Conservation (phyloP, 2,888 invertebrate genomes). For the Dicyrtoma fusca region DNA sequence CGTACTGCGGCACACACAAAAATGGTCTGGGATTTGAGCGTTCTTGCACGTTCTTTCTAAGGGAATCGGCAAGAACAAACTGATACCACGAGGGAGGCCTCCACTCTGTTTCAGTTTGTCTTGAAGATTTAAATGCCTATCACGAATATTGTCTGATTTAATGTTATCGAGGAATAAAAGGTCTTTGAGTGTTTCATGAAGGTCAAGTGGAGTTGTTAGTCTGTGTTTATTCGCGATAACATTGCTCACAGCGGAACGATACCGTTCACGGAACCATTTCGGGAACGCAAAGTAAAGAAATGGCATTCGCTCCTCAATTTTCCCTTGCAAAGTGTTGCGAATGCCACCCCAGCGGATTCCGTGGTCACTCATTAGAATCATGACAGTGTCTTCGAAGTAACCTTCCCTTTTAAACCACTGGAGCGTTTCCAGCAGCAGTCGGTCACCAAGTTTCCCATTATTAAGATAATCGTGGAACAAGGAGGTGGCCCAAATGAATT, state of each 20-base stretch:
- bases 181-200: constrained; percentile 61
- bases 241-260: constrained; percentile 68
- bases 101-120: constrained; percentile 63
- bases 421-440: constrained; percentile 67
- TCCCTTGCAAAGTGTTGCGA: constrained; percentile 74
- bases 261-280: constrained; percentile 69
- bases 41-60: constrained; percentile 72
- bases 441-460: constrained; percentile 74
- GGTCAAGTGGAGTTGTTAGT: constrained; percentile 82
- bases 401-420: constrained; percentile 62
- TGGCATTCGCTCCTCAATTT: constrained; percentile 84
- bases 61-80: constrained; percentile 76
- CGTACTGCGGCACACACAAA: constrained; percentile 83
- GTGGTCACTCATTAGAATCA: too few species aligned
- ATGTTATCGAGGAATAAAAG: constrained; percentile 37
- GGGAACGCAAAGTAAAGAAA: constrained; percentile 76
- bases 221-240: constrained; percentile 59
- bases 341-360: constrained; percentile 75
- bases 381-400: too few species aligned
- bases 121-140: constrained; percentile 57
- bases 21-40: constrained; percentile 80
- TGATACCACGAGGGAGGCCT: constrained; percentile 66
- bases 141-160: constrained; percentile 9
- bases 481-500: constrained; percentile 79
- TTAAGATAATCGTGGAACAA: constrained; percentile 84